Conservation (phyloP, 1,140 invertebrate genomes). For the Bactericera cockerelli region DNA sequence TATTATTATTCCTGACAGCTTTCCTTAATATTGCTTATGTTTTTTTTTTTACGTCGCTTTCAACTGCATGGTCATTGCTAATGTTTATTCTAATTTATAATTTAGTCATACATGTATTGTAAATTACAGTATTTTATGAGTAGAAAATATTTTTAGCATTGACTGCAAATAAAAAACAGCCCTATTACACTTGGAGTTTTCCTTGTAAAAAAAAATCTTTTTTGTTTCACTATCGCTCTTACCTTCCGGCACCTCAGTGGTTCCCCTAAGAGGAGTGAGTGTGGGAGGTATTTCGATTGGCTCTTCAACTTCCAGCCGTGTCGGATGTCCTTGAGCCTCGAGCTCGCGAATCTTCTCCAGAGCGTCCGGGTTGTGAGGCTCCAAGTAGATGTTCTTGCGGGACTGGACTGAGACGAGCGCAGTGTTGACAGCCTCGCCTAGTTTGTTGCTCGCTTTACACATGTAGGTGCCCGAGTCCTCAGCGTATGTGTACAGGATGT, state of each 20-base stretch:
- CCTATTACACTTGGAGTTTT: too few species aligned
- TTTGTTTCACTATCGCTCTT: too few species aligned
- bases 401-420: constrained; percentile 70
- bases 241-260: background rate
- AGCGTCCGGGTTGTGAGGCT: constrained; percentile 84
- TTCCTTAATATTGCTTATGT: too few species aligned
- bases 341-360: constrained; percentile 79
- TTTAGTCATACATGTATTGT: too few species aligned
- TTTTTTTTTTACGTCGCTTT: too few species aligned
- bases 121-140: too few species aligned
- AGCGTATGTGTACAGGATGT: constrained; percentile 81
- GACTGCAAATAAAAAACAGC: too few species aligned
- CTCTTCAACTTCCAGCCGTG: constrained; percentile 65
- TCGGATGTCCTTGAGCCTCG: constrained; percentile 62
- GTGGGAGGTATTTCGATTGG: constrained; percentile 56
- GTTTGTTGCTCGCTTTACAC: constrained; percentile 79
- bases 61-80: too few species aligned
- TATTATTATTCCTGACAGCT: too few species aligned
- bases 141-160: too few species aligned
- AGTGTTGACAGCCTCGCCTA: constrained; percentile 83
- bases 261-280: constrained; percentile 53
- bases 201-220: too few species aligned
- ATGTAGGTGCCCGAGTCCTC: constrained; percentile 91
- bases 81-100: too few species aligned
- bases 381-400: constrained; percentile 66